Base-by-base conservation (phyloP, 2,888 invertebrate genomes). In the Torymus aiolomorphi region DNA sequence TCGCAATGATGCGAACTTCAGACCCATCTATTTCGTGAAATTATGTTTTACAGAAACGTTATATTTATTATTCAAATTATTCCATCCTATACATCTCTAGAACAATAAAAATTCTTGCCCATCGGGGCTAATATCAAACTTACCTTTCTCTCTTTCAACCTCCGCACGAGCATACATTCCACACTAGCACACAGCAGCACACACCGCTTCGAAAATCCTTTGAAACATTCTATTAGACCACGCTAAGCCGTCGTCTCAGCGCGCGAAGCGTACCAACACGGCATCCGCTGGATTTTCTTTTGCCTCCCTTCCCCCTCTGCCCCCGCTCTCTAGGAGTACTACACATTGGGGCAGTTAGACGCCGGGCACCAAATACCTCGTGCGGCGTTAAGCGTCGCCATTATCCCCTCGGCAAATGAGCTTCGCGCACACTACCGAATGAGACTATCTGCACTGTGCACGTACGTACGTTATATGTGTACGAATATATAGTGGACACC, bases 341-440 rank as follows among this genome's bases (percentile, higher is more conserved):
- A 12, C 18, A 11, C 20, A 2, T 54, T 20, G 12, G 51, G 24
- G 66, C 24, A 75, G 59, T 66, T 57, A 51, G 59, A 75, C 51
- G 24, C 12, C 52, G 52, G 13, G 24, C 49, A 1, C 57, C 49
- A 74, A 74, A 49, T 66, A 42, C 49, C 20, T 66, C 57, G 74
- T 66, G 59, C 51, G 11, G 57, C n/a, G 65, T 59, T 57, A 74
- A 74, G 57, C 49, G 49, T 51, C 10, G 57, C 67, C 59, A 59
- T 75, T 75, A 75, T 66, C 67, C 51, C 52, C 59, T 52, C 31
- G 31, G 75, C 31, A 67, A 75, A 75, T 59, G 67, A 75, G 75
- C 65, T 63, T 56, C 65, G 49, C 4, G 20, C 54, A 2, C 16
- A 24, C 18, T 54, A 56, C 51, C 59, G 52, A 59, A 52, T 75